Evolutionary conservation across 2,797 vertebrate species (phyloP), one percentile per base, ranked within the genome.

Genomic region (Amniataba percoides): DNA sequence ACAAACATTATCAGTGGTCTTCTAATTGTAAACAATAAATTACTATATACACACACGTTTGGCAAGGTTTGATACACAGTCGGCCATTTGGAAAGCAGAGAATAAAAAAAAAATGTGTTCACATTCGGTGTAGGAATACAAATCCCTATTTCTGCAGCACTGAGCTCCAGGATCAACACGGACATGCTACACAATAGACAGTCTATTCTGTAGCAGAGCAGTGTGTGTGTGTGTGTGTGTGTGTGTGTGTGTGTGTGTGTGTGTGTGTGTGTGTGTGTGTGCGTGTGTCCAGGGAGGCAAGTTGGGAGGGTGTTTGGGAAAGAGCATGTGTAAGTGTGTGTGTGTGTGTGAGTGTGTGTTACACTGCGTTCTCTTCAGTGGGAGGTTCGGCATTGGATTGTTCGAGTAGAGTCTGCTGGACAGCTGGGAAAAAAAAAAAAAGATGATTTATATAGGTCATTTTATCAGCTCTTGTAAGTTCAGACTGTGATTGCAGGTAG

Each of bases 381-480:
- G 94, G 95, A 0, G 96, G 95, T 82, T 97, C 96, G 14, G 96
- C 93, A 1, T 94, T 94, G 74, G 97, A 91, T 0, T 93, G 90
- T 81, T 97, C 95, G 81, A 97, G 93, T 0, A 95, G 95, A 7
- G 95, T 97, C 81, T 96, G 96, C 83, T 97, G 96, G 79, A 96
- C 97, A 98, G 86, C 39, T 55, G 52, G n/a, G n/a, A 80, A 77
- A 19, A 45, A 65, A 60, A 58, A 25, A 14, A n/a, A 63, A 5
- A 49, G 16, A 15, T 55, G 2, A 8, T 27, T 74, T 0, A 55
- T 14, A 77, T 45, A 62, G 3, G 34, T 25, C 25, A 39, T 25
- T 53, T 9, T 14, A 12, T 64, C 9, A 66, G 19, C 0, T 14
- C 2, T 31, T 27, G 23, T 8, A 40, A 31, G 21, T 23, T 18